A percentile compares a stretch with the other conserved stretches of the same genome.
Evolutionary conservation across 2,888 invertebrate species (phyloP).

Genomic region (Cordilura impudica): DNA sequence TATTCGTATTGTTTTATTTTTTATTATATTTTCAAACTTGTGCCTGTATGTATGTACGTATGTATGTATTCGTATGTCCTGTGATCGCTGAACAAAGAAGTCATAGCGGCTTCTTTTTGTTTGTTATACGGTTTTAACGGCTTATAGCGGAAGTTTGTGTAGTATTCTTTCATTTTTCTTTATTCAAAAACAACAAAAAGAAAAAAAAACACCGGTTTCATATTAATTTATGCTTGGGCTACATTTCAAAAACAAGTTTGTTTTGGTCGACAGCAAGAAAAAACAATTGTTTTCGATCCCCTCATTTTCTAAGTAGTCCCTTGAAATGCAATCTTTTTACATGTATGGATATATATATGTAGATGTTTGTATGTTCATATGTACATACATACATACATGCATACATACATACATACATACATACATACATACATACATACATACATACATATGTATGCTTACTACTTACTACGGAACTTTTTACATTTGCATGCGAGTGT

Average conservation of each 20-base stretch:
- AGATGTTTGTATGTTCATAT: neutral
- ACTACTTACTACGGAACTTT: too few relatives aligned
- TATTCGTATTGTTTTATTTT: slow-evolving; percentile 8
- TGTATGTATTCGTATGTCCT: neutral
- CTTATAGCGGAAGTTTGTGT: slow-evolving; percentile 7
- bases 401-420: neutral
- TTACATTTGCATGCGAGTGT: neutral
- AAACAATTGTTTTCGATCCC: neutral
- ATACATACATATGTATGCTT: neutral
- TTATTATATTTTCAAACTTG: neutral
- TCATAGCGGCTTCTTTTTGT: slow-evolving; percentile 6
- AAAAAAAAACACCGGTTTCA: slow-evolving; percentile 3
- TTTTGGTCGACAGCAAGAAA: neutral
- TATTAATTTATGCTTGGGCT: slow-evolving; percentile 6
- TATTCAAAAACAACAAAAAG: neutral
- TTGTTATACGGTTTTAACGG: slow-evolving; percentile 11
- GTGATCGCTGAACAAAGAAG: neutral
- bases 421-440: neutral
- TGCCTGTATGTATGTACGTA: neutral
- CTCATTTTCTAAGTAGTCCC: neutral
- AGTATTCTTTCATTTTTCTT: neutral
- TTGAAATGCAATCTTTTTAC: neutral
- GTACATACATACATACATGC: neutral
- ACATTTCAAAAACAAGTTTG: slow-evolving; percentile 7
- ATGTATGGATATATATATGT: neutral